Base-by-base conservation (phyloP, 2,113 vertebrate genomes). In the Sturnus vulgaris region DNA sequence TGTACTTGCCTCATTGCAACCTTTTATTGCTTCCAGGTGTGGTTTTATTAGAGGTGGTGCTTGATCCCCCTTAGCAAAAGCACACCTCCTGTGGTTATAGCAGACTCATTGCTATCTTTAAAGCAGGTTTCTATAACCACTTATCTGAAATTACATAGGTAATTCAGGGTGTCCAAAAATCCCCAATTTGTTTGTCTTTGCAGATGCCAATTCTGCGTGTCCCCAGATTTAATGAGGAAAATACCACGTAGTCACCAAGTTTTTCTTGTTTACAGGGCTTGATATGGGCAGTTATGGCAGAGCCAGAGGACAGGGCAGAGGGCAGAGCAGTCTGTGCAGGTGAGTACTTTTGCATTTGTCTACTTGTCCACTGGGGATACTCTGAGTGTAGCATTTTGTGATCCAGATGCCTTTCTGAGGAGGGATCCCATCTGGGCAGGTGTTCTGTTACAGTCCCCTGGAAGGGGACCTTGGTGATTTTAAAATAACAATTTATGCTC, bases 341-440 rank as follows among this genome's bases (percentile, higher is more conserved):
- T 40, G n/a, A 46, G 15, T 46, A 4, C 23, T 15, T 84, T 27
- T 78, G 12, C 9, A 33, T 82, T 37, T 64, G 1, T 33, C 27
- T 76, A 3, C 10, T 11, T 68, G 28, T n/a, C 22, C 42, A 10
- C 22, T 40, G 44, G 33, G 42, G 2, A 10, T 27, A 39, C 57
- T 47, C 2, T 7, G 5, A 46, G 13, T 2, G 1, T 1, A 35
- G 16, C 0, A 1, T 35, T 85, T 79, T 22, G 30, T 27, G 64
- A 50, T 7, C 9, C 33, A 79, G 47, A 12, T 42, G 18, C 7
- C 39, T 47, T 63, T 70, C 46, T 46, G 39, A 92, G 64, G 13
- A 73, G 15, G 13, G 23, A 21, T 37, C 47, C 4, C 15, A 16
- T 22, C 35, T 31, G 27, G 30, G 14, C 16, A 55, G 52, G 8